phyloP scores from a whole-genome alignment of 2,797 vertebrate species.

The Aotus griseimembra region DNA sequence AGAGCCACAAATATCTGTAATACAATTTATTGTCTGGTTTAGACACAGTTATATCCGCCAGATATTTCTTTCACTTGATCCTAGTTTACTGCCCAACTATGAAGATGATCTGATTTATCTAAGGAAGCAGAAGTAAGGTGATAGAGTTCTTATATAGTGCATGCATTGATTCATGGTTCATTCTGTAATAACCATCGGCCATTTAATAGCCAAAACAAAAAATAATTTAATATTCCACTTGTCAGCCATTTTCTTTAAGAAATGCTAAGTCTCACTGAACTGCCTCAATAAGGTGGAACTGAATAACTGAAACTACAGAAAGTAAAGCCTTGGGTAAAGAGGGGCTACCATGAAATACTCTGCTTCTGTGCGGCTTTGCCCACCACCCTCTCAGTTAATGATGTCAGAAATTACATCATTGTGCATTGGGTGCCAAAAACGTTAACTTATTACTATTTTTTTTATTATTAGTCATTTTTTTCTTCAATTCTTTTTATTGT shows the following conservation, averaged over 20 bases:
- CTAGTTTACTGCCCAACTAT: neutral
- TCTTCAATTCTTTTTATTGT: too few relatives aligned
- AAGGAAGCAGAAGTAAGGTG: neutral
- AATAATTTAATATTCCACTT: neutral
- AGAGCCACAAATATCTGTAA: neutral
- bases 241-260: neutral
- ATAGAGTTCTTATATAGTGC: neutral
- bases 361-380: too few relatives aligned
- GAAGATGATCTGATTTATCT: neutral
- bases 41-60: neutral
- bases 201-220: conserved; percentile 5
- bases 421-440: too few relatives aligned
- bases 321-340: too few relatives aligned
- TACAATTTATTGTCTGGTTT: neutral
- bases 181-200: neutral
- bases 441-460: too few relatives aligned
- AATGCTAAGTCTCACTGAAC: neutral
- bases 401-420: too few relatives aligned
- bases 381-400: too few relatives aligned
- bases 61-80: neutral
- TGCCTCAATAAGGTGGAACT: neutral
- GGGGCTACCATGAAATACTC: too few relatives aligned
- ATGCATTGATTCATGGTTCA: neutral
- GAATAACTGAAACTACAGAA: too few relatives aligned
- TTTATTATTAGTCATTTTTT: too few relatives aligned